A percentile compares a stretch with the other conserved stretches of the same genome.
These are phyloP conservation scores for Nomia melanderi DNA, from an alignment of 1,140 invertebrate species.

Conservation along the genomic window DNA sequence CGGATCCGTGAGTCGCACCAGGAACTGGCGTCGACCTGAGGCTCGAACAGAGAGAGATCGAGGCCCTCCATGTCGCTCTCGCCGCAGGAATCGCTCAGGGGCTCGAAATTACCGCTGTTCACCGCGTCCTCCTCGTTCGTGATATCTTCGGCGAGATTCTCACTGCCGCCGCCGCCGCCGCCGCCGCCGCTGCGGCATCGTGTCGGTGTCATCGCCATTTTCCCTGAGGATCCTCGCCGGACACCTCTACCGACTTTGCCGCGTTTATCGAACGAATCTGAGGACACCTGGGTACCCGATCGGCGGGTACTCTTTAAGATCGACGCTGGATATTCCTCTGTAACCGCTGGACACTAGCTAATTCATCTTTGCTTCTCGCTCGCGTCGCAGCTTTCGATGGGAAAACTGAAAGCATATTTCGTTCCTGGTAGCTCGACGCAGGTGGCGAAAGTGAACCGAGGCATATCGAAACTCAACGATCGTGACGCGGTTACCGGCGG, in stretches of 20 bases:
- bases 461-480: slow-evolving; percentile 37
- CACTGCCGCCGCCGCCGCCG: slow-evolving; percentile 36
- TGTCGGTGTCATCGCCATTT: slow-evolving; percentile 66
- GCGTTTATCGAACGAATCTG: background rate
- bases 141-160: slow-evolving; percentile 54
- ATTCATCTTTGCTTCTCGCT: background rate
- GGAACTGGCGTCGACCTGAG: slow-evolving; percentile 79
- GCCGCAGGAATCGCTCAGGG: slow-evolving; percentile 77
- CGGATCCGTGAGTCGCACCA: slow-evolving; percentile 76
- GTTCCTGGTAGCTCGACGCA: background rate
- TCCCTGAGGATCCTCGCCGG: background rate
- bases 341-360: background rate
- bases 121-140: slow-evolving; percentile 60
- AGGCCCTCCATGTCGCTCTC: slow-evolving; percentile 86
- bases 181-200: slow-evolving; percentile 57
- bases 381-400: background rate
- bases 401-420: slow-evolving; percentile 32
- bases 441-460: slow-evolving; percentile 24
- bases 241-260: background rate
- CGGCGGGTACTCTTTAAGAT: background rate
- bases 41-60: slow-evolving; percentile 86
- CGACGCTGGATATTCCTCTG: background rate
- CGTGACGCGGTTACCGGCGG: background rate
- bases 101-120: slow-evolving; percentile 67
- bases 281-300: slow-evolving; percentile 14